Percentiles rank a stretch among this genome's conserved stretches.
Conservation (phyloP, 2,113 vertebrate species). For the Microcebus griseorufus region DNA sequence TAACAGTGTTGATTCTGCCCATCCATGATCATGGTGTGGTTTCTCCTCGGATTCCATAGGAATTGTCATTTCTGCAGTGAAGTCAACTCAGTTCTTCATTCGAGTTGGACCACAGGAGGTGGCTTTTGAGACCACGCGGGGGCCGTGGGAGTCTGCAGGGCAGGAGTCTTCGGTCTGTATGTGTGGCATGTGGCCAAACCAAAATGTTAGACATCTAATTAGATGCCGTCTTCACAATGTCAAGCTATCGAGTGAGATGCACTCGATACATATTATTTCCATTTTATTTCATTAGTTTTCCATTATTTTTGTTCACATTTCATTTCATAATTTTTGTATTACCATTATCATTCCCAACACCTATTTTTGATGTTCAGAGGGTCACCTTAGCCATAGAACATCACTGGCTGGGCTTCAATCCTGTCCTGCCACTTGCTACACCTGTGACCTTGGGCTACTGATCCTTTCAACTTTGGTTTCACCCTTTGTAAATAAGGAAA, state of each 20-base stretch:
- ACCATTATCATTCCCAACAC: neutral
- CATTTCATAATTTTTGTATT: neutral
- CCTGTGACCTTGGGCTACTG: neutral
- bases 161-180: neutral
- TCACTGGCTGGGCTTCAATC: neutral
- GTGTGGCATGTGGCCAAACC: accelerated
- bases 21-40: neutral
- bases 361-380: neutral
- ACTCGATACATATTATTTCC: neutral
- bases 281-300: neutral
- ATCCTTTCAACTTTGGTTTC: neutral
- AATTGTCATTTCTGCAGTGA: too few relatives aligned
- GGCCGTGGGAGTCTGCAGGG: accelerated
- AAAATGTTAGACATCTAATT: neutral
- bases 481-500: neutral
- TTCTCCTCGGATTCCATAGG: neutral
- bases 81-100: neutral
- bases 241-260: neutral
- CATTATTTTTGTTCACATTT: neutral
- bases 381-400: neutral
- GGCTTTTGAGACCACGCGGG: neutral
- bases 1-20: too few relatives aligned
- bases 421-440: too few relatives aligned
- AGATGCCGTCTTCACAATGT: neutral
- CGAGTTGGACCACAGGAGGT: neutral